Evolutionary conservation across 1,140 invertebrate genomes (phyloP).

Genomic region (Platyscapa corneri): DNA sequence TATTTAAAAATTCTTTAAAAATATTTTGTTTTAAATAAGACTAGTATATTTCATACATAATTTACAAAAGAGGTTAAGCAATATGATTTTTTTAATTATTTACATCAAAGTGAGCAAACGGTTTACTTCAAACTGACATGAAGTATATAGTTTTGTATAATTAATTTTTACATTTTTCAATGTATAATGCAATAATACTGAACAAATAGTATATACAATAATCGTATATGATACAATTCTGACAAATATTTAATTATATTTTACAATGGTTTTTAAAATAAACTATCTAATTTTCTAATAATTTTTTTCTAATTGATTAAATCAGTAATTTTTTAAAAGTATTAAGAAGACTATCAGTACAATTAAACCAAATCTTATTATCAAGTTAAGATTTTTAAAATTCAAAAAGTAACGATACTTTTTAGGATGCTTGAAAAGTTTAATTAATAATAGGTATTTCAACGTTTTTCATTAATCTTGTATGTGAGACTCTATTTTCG

Average conservation of each 20-base stretch:
- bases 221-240: constrained; percentile 32
- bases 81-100: constrained; percentile 5
- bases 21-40: constrained; percentile 29
- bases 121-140: neutral
- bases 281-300: neutral
- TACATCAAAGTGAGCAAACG: constrained; percentile 16
- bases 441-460: neutral
- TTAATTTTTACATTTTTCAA: constrained; percentile 27
- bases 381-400: too few relatives aligned
- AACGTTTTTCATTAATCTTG: neutral
- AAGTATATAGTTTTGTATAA: constrained; percentile 20
- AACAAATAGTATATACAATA: constrained; percentile 45
- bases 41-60: constrained; percentile 48
- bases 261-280: constrained; percentile 23
- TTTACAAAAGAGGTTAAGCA: constrained; percentile 23
- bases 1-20: constrained; percentile 13
- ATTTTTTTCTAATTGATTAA: neutral
- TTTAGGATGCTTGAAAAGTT: neutral
- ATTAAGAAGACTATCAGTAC: neutral
- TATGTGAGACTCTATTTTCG: neutral
- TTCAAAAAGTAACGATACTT: too few relatives aligned
- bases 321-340: neutral
- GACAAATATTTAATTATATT: constrained; percentile 19
- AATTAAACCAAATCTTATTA: too few relatives aligned
- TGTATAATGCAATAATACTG: constrained; percentile 43